Percentiles rank a stretch among this genome's conserved stretches.
Conservation (phyloP, 2,113 vertebrate species). For the Buteo buteo region DNA sequence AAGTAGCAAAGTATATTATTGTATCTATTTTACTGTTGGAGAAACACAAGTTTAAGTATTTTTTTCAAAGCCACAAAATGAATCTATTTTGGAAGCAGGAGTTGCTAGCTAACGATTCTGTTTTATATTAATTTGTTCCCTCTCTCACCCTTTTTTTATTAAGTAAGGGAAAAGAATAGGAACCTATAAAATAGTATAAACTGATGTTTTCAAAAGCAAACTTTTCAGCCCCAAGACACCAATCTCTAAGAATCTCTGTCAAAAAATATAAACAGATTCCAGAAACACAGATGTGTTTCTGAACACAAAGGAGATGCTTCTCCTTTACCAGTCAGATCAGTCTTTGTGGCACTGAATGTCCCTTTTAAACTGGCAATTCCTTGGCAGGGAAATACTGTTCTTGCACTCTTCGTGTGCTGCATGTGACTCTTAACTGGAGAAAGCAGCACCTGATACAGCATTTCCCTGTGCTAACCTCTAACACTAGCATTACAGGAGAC, state of each 20-base stretch:
- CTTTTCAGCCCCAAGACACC: not conserved
- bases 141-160: not conserved
- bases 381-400: not conserved
- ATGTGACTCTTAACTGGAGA: not conserved
- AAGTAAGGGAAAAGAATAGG: not conserved
- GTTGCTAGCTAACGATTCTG: not conserved
- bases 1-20: not conserved
- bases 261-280: not conserved
- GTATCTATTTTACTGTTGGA: not conserved
- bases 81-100: not conserved
- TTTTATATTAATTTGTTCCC: not conserved
- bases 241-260: not conserved
- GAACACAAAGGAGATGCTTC: not conserved
- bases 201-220: not conserved
- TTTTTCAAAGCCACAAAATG: not conserved
- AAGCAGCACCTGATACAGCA: not conserved
- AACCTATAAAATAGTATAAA: not conserved
- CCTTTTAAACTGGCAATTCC: not conserved
- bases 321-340: not conserved
- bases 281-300: not conserved
- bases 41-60: not conserved
- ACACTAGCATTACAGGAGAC: not conserved
- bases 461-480: not conserved
- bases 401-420: rapidly evolving
- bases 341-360: too few relatives aligned